phyloP scores from a whole-genome alignment of 2,888 invertebrate genomes.

The Sclerodermus sp. region DNA sequence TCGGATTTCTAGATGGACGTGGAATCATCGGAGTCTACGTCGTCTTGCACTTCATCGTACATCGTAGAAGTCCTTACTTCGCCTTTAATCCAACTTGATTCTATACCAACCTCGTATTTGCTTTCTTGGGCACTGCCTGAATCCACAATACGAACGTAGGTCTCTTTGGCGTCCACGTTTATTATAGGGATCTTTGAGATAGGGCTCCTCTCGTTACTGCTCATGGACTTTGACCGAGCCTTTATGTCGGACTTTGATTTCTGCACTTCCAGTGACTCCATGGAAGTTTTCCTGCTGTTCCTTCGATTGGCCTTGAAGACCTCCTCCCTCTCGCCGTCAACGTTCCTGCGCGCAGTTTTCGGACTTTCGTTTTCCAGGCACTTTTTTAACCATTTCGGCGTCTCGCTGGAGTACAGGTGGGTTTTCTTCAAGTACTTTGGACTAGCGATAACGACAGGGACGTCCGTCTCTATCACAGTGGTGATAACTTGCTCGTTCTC shows the following conservation, averaged over 20 bases:
- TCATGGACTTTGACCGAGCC: conserved; percentile 22
- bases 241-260: conserved; percentile 19
- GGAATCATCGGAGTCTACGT: conserved; percentile 48
- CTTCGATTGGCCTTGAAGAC: conserved; percentile 18
- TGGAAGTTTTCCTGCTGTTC: conserved; percentile 29
- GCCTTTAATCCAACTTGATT: conserved; percentile 27
- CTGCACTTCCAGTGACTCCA: conserved; percentile 28
- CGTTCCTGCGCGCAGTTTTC: conserved; percentile 7
- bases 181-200: conserved; percentile 14
- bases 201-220: conserved; percentile 19
- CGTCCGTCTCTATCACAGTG: conserved; percentile 50
- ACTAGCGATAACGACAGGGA: conserved; percentile 41
- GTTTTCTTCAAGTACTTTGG: conserved; percentile 45
- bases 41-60: background rate
- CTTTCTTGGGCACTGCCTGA: conserved; percentile 31
- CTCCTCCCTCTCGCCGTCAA: conserved; percentile 13
- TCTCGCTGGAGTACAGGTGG: conserved; percentile 40
- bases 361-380: conserved; percentile 39
- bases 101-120: conserved; percentile 38
- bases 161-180: conserved; percentile 27
- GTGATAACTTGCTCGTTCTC: conserved; percentile 52
- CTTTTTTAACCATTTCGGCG: conserved; percentile 50
- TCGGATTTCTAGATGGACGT: conserved; percentile 42
- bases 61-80: no score
- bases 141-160: conserved; percentile 39